Evolutionary conservation across 2,113 vertebrate genomes (phyloP), one percentile per base, ranked within the genome.

Genomic region (Sinocyclocheilus anshuiensis): DNA sequence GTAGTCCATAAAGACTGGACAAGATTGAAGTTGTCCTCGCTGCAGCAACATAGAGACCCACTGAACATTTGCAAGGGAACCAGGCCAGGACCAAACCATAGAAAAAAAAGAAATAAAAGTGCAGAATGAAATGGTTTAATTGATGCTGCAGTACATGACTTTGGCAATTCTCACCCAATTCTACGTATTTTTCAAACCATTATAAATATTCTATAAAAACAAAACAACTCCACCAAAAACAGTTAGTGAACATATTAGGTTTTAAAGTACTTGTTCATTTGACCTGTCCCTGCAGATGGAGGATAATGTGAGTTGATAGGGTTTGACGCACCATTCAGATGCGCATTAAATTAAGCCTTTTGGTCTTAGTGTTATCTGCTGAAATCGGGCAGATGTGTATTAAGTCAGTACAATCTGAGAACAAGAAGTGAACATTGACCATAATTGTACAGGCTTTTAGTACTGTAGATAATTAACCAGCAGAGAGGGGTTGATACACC

Each of bases 1-100:
- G 6, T 29, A 85, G 84, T 90, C 84, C 69, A 86, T 88, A 86
- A 88, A 91, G 72, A 75, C 74, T 59, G 50, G 81, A 24, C 24
- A n/a, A 77, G 48, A 75, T 75, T 61, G 39, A 18, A 29, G 79
- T 39, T 87, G 84, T 91, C 45, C 13, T 6, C 15, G 13, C 53
- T 80, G 77, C 12, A 42, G 55, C 26, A 0, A 61, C 55, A 86
- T 88, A 85, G 86, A 90, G 72, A 75, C 26, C 48, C 4, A 39
- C 26, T 57, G 11, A 81, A 81, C n/a, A 67, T 65, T 20, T 67
- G 24, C 20, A 42, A 81, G 36, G 42, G 22, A 74, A 59, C 22
- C 36, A 24, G 29, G 33, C 12, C 20, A 39, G 33, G 33, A 42
- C 22, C 36, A 78, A 36, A 10, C 4, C 9, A 26, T 6, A 4